A percentile compares a stretch with the other conserved stretches of the same genome.
Conservation (phyloP, 2,797 vertebrate species). For the Poecilia gillii region DNA sequence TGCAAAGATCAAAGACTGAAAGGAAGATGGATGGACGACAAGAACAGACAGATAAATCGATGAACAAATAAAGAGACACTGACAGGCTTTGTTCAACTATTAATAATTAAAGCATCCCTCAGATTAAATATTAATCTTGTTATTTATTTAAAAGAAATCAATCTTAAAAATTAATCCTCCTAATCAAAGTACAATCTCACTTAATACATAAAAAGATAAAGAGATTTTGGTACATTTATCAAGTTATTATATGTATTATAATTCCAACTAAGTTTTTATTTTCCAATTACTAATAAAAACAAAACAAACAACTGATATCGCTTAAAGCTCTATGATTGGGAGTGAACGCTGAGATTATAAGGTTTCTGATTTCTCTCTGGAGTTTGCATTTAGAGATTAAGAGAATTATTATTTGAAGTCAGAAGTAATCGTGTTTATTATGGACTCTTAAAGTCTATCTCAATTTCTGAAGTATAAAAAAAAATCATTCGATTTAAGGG, state of each 20-base stretch:
- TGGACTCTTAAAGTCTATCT: background rate
- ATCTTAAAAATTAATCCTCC: background rate
- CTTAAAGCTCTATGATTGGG: background rate
- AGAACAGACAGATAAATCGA: background rate
- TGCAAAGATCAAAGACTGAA: background rate
- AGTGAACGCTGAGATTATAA: background rate
- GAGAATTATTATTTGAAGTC: background rate
- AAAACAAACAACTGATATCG: background rate
- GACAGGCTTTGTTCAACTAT: background rate
- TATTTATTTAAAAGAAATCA: background rate
- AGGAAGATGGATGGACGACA: background rate
- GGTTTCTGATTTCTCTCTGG: background rate
- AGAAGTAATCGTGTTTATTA: background rate
- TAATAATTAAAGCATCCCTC: background rate
- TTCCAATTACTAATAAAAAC: background rate
- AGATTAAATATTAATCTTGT: background rate
- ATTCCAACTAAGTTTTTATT: background rate
- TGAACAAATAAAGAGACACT: background rate
- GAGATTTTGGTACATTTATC: background rate
- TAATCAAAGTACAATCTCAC: background rate
- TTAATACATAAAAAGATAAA: background rate
- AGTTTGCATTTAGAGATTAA: background rate
- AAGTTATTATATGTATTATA: background rate
- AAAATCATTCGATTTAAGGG: background rate
- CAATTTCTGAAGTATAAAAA: background rate